Evolutionary conservation across 2,888 invertebrate genomes (phyloP), one percentile per base, ranked within the genome.

Genomic region (Meganola albula): DNA sequence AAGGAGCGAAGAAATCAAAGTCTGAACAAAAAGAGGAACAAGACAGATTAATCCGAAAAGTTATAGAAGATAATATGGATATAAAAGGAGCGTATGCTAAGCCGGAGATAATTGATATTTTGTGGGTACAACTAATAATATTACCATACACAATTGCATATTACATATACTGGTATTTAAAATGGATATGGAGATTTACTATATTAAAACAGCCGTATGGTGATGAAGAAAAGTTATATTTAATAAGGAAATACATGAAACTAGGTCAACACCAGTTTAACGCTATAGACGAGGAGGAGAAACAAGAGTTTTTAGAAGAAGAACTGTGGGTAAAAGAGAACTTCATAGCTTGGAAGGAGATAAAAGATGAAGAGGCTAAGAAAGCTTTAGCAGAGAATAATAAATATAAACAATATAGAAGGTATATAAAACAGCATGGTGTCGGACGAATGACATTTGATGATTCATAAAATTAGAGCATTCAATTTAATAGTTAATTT

Each of bases 1-100:
- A 28, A 32, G 55, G 87, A 51, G 63, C 86, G 54, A 76, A 75
- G 30, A 87, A 84, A 59, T 83, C 77, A 18, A 90, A 90, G 62
- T 64, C 82, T 2, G 91, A 91, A 58, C 87, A 89, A 47, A 93
- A 91, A 67, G 92, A 92, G 49, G 94, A 95, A 69, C 90, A 93
- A 44, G 96, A 97, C 62, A 87, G 87, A 37, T 88, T 95, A 21
- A 92, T 97, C 32, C 88, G 92, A 42, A 88, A 90, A 65, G 91
- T 98, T 2, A 92, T 98, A 36, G 95, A 93, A 73, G 93, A 96
- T 49, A 97, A 96, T 63, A 94, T 97, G 92, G 96, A 97, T 62
- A 96, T 97, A 26, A 91, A 95, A 65, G 97, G 97, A 10, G 95
- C 95, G 1, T 97, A 96, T 74, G 93, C 95, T 0, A 95, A 95